A percentile compares a stretch with the other conserved stretches of the same genome.
Conservation (phyloP, 2,888 invertebrate species). For the Acronicta alni region DNA sequence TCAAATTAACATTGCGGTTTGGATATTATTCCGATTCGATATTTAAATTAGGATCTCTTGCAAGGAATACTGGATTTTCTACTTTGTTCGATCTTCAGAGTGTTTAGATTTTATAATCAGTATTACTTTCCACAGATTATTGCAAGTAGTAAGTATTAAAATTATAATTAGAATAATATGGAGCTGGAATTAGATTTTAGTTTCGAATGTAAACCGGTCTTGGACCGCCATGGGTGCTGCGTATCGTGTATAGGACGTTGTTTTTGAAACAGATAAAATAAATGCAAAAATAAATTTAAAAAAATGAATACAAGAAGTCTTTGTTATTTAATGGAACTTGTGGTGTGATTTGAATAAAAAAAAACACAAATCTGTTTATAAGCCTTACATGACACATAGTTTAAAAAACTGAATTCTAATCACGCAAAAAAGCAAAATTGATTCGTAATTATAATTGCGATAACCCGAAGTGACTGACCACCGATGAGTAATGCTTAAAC, state of each 20-base stretch:
- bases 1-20: constrained; percentile 1
- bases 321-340: no score
- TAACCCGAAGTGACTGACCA: constrained; percentile 34
- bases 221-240: constrained; percentile 43
- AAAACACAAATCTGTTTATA: not conserved
- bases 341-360: not conserved
- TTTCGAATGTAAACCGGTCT: constrained; percentile 59
- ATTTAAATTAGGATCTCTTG: not conserved
- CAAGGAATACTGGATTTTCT: constrained; percentile 30
- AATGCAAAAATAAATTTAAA: not conserved
- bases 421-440: constrained; percentile 30
- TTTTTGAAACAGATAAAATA: not conserved
- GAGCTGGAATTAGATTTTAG: constrained; percentile 52
- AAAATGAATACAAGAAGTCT: no score
- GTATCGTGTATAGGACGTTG: constrained; percentile 25
- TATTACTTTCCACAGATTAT: constrained; percentile 41
- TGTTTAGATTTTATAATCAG: constrained; percentile 31
- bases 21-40: not conserved
- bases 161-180: constrained; percentile 55
- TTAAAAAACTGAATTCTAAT: constrained; percentile 10
- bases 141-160: constrained; percentile 37
- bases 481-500: constrained; percentile 45
- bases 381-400: constrained; percentile 7
- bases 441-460: constrained; percentile 48
- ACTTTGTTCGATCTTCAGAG: constrained; percentile 5